Evolutionary conservation across 2,113 vertebrate species (phyloP).

Genomic region (Tichodroma muraria): DNA sequence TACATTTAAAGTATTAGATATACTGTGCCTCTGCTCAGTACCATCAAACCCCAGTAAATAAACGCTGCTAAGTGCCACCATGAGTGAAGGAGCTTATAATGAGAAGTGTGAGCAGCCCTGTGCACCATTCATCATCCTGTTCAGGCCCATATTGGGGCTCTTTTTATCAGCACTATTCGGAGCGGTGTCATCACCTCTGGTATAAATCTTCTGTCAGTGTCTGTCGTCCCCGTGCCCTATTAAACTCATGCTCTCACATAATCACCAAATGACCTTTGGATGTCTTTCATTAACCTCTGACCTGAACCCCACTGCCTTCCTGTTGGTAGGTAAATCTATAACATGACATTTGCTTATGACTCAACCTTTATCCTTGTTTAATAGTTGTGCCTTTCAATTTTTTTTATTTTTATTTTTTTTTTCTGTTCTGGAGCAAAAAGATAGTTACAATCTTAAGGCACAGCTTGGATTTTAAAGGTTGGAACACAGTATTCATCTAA

Average conservation of each 20-base stretch:
- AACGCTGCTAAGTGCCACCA: constrained; percentile 80
- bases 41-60: constrained; percentile 71
- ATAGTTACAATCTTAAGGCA: constrained; percentile 59
- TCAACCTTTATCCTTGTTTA: constrained; percentile 77
- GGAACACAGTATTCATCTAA: constrained; percentile 59
- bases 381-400: constrained; percentile 61
- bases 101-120: constrained; percentile 87
- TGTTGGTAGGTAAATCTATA: constrained; percentile 82
- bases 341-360: constrained; percentile 77
- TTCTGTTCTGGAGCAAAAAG: constrained; percentile 57
- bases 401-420: constrained; percentile 2
- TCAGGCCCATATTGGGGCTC: constrained; percentile 82
- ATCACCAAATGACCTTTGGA: constrained; percentile 85
- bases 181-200: constrained; percentile 82
- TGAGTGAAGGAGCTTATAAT: constrained; percentile 80
- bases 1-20: constrained; percentile 72
- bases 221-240: constrained; percentile 81
- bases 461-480: constrained; percentile 66
- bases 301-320: constrained; percentile 77
- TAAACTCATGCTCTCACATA: constrained; percentile 82
- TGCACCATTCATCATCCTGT: constrained; percentile 87
- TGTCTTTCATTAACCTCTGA: constrained; percentile 96
- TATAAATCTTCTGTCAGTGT: constrained; percentile 93
- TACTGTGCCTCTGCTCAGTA: constrained; percentile 65
- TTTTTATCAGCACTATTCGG: constrained; percentile 94